Evolutionary conservation across 2,888 invertebrate genomes (phyloP), one percentile per base, ranked within the genome.

Genomic region (Pseudoips prasinana): DNA sequence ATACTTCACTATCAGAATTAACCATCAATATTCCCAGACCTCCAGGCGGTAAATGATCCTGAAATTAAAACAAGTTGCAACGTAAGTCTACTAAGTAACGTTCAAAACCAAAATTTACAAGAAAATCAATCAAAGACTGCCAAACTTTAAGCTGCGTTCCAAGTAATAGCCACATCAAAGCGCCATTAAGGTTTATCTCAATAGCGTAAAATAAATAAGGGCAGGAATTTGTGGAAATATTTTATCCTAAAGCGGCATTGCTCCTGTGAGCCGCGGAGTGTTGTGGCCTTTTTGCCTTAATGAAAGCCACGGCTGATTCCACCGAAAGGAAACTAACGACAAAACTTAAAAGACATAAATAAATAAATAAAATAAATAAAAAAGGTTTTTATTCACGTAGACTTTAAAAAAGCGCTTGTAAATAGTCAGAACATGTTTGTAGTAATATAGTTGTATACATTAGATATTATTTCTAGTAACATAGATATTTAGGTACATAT

Each of bases 201-300:
- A 81, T 73, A 76, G 78, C 82, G 74, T 72, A 74, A 77, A 83
- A 83, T 83, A 85, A 86, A 85, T 86, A 86, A 78, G 76, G 77
- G 73, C 68, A 62, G 71, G 74, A 84, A 82, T 84, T 82, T 83
- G 78, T 58, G 78, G 64, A 75, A 85, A 83, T 79, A 84, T 83
- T 69, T 83, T 80, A 83, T 79, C 77, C 75, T 63, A 56, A 65
- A 74, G 65, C 74, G 67, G n/a, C n/a, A n/a, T n/a, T n/a, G n/a
- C n/a, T n/a, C 66, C 63, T 51, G 64, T 65, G 61, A 66, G 59
- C 58, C 65, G 68, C 60, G 60, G 64, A 66, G 71, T 60, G 71
- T 77, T 80, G 82, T 63, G 78, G 79, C 75, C 73, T 77, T 78
- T 83, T 79, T 73, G 78, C 75, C 73, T 74, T 83, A 78, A 85